A percentile compares a stretch with the other conserved stretches of the same genome.
Conservation (phyloP, 2,113 vertebrate genomes). For the Ariopsis seemanni region DNA sequence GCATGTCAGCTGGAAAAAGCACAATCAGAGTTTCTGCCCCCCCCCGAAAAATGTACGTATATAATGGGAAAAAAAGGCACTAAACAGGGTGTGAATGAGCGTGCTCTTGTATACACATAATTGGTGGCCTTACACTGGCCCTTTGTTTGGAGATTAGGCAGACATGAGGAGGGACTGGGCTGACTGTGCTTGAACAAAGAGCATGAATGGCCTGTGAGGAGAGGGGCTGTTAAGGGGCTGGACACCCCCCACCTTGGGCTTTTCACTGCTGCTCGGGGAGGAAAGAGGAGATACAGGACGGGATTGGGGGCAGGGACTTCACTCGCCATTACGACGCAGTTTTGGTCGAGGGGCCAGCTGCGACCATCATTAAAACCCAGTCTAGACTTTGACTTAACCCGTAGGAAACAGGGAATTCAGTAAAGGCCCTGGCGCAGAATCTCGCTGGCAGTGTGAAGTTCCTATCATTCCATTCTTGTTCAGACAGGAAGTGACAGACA, state of each 20-base stretch:
- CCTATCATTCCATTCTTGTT: constrained; percentile 75
- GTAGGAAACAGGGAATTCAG: constrained; percentile 51
- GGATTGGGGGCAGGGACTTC: constrained; percentile 43
- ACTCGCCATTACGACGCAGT: neutral
- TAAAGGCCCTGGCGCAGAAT: constrained; percentile 41
- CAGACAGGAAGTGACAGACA: constrained; percentile 70
- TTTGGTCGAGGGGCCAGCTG: constrained; percentile 68
- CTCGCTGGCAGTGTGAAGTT: constrained; percentile 64
- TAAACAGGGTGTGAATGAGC: constrained; percentile 18
- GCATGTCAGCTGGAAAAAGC: neutral
- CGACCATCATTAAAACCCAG: constrained; percentile 72
- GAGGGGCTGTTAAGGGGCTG: constrained; percentile 45
- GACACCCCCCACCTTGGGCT: neutral
- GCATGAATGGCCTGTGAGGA: constrained; percentile 49
- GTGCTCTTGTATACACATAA: constrained; percentile 68
- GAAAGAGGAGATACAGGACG: constrained; percentile 58
- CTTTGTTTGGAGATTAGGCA: constrained; percentile 80
- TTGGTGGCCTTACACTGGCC: constrained; percentile 74
- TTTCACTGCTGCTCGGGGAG: constrained; percentile 47
- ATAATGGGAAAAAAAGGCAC: neutral
- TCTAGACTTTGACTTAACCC: constrained; percentile 76
- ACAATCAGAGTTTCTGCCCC: neutral
- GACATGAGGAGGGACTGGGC: constrained; percentile 74
- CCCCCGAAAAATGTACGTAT: neutral
- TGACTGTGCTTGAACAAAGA: constrained; percentile 69